Percentiles rank a stretch among this genome's conserved stretches.
These are phyloP conservation scores for Mesoclemmys tuberculata DNA, from an alignment of 2,113 vertebrate species.

Conservation along the genomic window DNA sequence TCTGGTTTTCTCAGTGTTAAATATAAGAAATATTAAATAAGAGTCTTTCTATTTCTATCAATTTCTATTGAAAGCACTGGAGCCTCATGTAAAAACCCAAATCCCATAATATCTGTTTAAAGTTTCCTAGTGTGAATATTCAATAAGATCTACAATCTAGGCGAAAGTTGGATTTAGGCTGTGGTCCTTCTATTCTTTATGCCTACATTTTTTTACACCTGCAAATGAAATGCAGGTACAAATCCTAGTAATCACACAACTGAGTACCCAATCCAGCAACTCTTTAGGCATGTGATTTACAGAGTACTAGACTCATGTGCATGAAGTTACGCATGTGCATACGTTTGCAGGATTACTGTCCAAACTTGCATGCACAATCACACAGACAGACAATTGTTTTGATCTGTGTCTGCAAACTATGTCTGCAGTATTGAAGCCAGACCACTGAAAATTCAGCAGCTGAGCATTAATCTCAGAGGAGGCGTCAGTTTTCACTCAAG, in stretches of 20 bases:
- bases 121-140: background rate
- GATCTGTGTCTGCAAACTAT: background rate
- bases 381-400: background rate
- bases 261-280: background rate
- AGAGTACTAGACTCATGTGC: background rate
- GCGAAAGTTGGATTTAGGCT: background rate
- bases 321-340: background rate
- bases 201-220: background rate
- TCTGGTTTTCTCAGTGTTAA: background rate
- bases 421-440: background rate
- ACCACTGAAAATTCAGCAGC: background rate
- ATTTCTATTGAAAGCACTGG: background rate
- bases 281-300: background rate
- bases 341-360: background rate
- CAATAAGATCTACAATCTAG: fast-evolving
- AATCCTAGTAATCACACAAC: background rate
- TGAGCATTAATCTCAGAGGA: background rate
- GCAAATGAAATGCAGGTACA: background rate
- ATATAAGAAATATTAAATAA: background rate
- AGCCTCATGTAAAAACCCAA: background rate
- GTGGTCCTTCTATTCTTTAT: background rate
- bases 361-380: background rate
- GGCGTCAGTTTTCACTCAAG: background rate
- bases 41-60: background rate
- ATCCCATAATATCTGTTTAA: background rate